These are phyloP conservation scores for Nomia melanderi DNA, from an alignment of 1,140 invertebrate species.

Conservation along the genomic window DNA sequence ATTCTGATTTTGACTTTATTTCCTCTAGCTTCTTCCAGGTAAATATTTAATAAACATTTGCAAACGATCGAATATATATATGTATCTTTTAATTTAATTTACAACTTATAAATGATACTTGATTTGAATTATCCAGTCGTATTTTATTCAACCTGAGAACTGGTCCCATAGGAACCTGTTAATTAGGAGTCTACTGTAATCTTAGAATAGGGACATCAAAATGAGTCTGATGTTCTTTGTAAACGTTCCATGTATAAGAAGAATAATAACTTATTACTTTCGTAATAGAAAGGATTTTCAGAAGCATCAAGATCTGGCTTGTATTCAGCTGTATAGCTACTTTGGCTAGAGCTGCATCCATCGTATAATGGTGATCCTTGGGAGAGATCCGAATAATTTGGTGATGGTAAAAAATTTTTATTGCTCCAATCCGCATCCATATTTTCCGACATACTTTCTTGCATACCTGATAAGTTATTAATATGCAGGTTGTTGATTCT, in stretches of 20 bases:
- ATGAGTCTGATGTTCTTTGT: constrained; percentile 75
- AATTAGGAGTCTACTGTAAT: background rate
- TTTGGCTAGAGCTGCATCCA: constrained; percentile 74
- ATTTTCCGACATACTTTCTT: constrained; percentile 63
- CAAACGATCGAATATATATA: too few relatives aligned
- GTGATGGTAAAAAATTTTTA: constrained; percentile 70
- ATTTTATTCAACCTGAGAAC: too few relatives aligned
- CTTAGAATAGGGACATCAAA: constrained; percentile 52
- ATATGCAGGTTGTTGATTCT: constrained; percentile 90
- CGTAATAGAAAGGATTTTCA: constrained; percentile 85
- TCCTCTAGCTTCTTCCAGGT: too few relatives aligned
- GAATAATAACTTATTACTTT: constrained; percentile 84
- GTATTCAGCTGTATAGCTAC: constrained; percentile 77
- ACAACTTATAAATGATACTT: too few relatives aligned
- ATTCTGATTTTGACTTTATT: too few relatives aligned
- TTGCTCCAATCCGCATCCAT: constrained; percentile 73
- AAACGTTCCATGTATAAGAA: constrained; percentile 83
- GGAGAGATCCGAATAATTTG: constrained; percentile 77
- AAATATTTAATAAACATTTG: too few relatives aligned
- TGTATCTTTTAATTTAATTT: too few relatives aligned
- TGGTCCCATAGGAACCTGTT: too few relatives aligned
- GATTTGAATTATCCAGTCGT: too few relatives aligned
- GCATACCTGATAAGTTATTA: constrained; percentile 78
- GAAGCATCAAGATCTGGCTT: constrained; percentile 81
- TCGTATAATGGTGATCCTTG: constrained; percentile 75